Evolutionary conservation across 2,113 vertebrate genomes (phyloP).

Genomic region (Lepus europaeus): DNA sequence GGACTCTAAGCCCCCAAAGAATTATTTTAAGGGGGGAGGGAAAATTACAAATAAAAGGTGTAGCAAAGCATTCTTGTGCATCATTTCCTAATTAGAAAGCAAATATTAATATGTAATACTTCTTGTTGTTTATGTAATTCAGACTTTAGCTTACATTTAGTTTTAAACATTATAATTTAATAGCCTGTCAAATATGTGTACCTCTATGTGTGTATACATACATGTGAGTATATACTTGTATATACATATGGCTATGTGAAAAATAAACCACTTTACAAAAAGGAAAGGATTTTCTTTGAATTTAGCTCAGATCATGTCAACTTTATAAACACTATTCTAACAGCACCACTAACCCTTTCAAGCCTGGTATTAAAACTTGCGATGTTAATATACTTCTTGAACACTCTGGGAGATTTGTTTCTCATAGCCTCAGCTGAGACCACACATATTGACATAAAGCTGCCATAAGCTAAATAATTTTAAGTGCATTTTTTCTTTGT

Average conservation of each 20-base stretch:
- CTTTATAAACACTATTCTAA: conserved; percentile 47
- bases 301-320: conserved; percentile 57
- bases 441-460: conserved; percentile 11
- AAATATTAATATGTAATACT: conserved; percentile 15
- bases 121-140: conserved; percentile 23
- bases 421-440: not conserved
- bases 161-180: conserved; percentile 59
- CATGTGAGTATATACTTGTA: conserved; percentile 4
- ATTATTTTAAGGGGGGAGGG: not conserved
- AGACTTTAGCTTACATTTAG: conserved; percentile 51
- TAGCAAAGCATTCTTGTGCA: not conserved
- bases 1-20: conserved; percentile 6
- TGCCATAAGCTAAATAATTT: not conserved
- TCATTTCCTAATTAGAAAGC: conserved; percentile 34
- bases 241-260: conserved; percentile 56
- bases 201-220: not conserved
- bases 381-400: conserved; percentile 42
- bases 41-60: not conserved
- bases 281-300: conserved; percentile 16
- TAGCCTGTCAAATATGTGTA: conserved; percentile 13
- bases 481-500: not conserved
- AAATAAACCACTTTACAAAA: conserved; percentile 1
- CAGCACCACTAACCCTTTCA: conserved; percentile 56
- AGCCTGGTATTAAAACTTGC: not conserved
- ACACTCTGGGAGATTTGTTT: not conserved